These are phyloP conservation scores for Yponomeuta malinellus DNA, from an alignment of 2,888 invertebrate genomes.

Conservation along the genomic window DNA sequence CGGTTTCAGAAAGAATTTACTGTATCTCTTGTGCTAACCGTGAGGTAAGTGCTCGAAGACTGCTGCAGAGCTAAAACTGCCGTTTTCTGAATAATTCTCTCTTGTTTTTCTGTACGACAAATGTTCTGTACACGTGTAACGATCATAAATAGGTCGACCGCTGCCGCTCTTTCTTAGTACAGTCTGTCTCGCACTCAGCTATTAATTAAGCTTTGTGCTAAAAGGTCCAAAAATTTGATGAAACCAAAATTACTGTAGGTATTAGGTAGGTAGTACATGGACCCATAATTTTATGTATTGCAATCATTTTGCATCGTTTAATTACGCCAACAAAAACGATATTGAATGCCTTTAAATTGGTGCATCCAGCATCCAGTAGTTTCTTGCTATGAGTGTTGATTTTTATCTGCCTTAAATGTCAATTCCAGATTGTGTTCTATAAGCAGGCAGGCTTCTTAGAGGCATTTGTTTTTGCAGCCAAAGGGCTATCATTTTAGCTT, in stretches of 20 bases:
- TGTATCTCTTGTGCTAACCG: conserved; percentile 48
- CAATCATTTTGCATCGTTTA: too few species aligned
- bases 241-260: too few species aligned
- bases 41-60: conserved; percentile 44
- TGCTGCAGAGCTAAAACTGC: background rate
- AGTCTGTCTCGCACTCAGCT: background rate
- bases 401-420: background rate
- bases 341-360: too few species aligned
- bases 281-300: too few species aligned
- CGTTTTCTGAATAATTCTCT: background rate
- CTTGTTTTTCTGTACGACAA: background rate
- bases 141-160: background rate
- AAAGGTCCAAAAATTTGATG: too few species aligned
- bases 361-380: too few species aligned
- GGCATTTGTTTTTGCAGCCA: too few species aligned
- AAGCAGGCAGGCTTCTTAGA: too few species aligned
- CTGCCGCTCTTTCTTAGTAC: background rate
- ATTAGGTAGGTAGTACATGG: too few species aligned
- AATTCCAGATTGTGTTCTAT: background rate
- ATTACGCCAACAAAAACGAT: too few species aligned
- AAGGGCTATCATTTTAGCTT: too few species aligned
- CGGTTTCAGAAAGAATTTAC: conserved; percentile 41
- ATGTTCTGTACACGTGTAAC: background rate
- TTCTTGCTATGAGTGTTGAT: background rate
- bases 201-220: too few species aligned